phyloP scores from a whole-genome alignment of 2,797 vertebrate genomes.

The Crocidura indochinensis region DNA sequence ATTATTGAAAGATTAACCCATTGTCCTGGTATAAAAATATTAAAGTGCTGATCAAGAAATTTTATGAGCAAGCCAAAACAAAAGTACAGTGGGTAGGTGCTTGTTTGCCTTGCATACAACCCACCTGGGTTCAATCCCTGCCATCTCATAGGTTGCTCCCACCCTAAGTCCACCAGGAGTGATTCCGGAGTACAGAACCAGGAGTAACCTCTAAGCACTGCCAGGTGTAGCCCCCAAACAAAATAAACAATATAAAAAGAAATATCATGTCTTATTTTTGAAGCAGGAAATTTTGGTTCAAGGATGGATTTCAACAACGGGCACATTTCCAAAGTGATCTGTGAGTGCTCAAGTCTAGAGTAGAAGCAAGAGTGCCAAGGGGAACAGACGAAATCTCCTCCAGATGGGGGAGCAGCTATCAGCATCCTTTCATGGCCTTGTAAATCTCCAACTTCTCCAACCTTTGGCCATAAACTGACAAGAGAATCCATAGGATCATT shows the following conservation, averaged over 20 bases:
- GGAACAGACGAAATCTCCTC: too few relatives aligned
- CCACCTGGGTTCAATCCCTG: too few relatives aligned
- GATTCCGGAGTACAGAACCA: too few relatives aligned
- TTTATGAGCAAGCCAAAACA: too few relatives aligned
- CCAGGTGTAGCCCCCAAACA: too few relatives aligned
- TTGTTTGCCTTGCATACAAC: too few relatives aligned
- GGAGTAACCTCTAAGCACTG: too few relatives aligned
- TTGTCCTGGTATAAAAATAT: slow-evolving; percentile 37
- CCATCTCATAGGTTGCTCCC: too few relatives aligned
- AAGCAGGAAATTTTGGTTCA: not conserved
- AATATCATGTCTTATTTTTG: not conserved
- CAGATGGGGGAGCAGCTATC: not conserved
- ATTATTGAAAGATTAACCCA: slow-evolving; percentile 10
- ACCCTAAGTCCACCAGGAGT: too few relatives aligned
- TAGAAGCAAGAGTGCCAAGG: too few relatives aligned
- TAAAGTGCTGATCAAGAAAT: not conserved
- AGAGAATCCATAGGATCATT: not conserved
- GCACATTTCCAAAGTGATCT: slow-evolving; percentile 31
- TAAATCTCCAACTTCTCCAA: slow-evolving; percentile 29
- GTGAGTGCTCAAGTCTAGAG: not conserved
- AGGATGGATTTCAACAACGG: slow-evolving; percentile 41
- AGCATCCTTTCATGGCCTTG: not conserved
- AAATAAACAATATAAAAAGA: too few relatives aligned
- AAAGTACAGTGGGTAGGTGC: too few relatives aligned
- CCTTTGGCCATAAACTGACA: not conserved